A percentile compares a stretch with the other conserved stretches of the same genome.
phyloP scores from a whole-genome alignment of 2,797 vertebrate genomes.

The Epinephelus awoara region DNA sequence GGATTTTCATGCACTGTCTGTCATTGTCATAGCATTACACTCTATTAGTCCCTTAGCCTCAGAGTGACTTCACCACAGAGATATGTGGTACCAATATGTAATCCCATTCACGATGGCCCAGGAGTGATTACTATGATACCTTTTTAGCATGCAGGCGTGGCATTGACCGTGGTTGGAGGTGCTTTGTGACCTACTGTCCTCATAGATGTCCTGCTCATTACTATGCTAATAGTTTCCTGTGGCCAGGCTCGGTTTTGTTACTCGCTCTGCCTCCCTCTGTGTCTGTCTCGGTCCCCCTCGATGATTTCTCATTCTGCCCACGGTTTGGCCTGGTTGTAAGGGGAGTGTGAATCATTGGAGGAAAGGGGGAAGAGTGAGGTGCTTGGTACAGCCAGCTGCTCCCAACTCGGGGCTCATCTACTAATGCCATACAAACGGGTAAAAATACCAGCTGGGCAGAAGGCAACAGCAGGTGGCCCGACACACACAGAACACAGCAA shows the following conservation, averaged over 20 bases:
- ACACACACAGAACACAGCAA: slow-evolving; percentile 48
- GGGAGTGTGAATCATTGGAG: slow-evolving; percentile 56
- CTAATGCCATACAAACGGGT: slow-evolving; percentile 66
- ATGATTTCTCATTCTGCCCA: slow-evolving; percentile 56
- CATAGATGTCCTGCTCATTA: slow-evolving; percentile 69
- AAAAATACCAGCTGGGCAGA: slow-evolving; percentile 78
- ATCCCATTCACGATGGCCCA: slow-evolving; percentile 46
- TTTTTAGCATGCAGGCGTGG: slow-evolving; percentile 63
- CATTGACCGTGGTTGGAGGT: slow-evolving; percentile 51
- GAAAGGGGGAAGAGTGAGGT: slow-evolving; percentile 59
- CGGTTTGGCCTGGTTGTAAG: slow-evolving; percentile 56
- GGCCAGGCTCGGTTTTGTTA: slow-evolving; percentile 44
- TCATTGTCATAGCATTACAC: slow-evolving; percentile 50
- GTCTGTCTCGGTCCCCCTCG: slow-evolving; percentile 43
- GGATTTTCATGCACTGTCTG: slow-evolving; percentile 43
- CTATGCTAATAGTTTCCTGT: slow-evolving; percentile 71
- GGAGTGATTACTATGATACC: slow-evolving; percentile 51
- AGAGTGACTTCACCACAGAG: slow-evolving; percentile 45
- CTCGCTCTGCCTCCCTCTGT: slow-evolving; percentile 32
- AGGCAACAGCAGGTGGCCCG: slow-evolving; percentile 78
- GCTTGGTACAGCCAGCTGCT: slow-evolving; percentile 76
- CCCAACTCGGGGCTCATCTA: slow-evolving; percentile 64
- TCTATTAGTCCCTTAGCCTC: slow-evolving; percentile 50
- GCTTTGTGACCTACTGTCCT: slow-evolving; percentile 74
- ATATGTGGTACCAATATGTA: slow-evolving; percentile 46